phyloP scores from a whole-genome alignment of 2,888 invertebrate species.

The Tortrix viridana region DNA sequence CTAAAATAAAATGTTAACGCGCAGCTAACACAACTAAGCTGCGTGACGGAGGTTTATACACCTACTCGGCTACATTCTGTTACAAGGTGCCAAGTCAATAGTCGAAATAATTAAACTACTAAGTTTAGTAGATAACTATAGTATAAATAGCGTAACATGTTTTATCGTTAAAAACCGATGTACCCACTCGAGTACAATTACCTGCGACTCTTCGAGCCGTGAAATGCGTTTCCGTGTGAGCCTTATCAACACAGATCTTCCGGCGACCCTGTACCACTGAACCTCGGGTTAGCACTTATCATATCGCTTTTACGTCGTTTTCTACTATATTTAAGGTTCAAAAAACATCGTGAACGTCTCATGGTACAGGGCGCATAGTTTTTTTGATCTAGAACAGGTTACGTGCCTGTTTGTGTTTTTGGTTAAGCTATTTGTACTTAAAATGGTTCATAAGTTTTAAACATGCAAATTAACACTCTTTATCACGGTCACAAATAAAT shows the following conservation, averaged over 20 bases:
- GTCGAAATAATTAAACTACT: constrained; percentile 35
- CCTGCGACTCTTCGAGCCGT: constrained; percentile 49
- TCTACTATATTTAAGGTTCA: neutral
- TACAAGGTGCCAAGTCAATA: constrained; percentile 14
- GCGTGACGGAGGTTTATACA: neutral
- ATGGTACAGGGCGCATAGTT: constrained; percentile 30
- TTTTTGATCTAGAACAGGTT: constrained; percentile 35
- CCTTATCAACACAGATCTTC: constrained; percentile 54
- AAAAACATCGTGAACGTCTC: constrained; percentile 1
- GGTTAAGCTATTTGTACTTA: constrained; percentile 39
- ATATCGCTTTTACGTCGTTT: constrained; percentile 14
- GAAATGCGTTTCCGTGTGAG: constrained; percentile 57
- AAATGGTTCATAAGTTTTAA: constrained; percentile 44
- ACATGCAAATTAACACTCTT: constrained; percentile 54
- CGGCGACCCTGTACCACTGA: constrained; percentile 42
- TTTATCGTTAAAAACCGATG: constrained; percentile 42
- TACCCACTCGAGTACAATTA: constrained; percentile 50
- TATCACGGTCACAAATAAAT: constrained; percentile 56
- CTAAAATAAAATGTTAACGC: constrained; percentile 1
- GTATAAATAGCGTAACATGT: constrained; percentile 42
- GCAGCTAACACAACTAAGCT: neutral
- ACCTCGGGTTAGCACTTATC: constrained; percentile 38
- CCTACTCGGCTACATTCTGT: neutral
- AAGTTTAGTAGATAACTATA: constrained; percentile 36
- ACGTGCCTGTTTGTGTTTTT: constrained; percentile 24